A percentile compares a stretch with the other conserved stretches of the same genome.
Conservation (phyloP, 2,113 vertebrate genomes). For the Passer montanus region DNA sequence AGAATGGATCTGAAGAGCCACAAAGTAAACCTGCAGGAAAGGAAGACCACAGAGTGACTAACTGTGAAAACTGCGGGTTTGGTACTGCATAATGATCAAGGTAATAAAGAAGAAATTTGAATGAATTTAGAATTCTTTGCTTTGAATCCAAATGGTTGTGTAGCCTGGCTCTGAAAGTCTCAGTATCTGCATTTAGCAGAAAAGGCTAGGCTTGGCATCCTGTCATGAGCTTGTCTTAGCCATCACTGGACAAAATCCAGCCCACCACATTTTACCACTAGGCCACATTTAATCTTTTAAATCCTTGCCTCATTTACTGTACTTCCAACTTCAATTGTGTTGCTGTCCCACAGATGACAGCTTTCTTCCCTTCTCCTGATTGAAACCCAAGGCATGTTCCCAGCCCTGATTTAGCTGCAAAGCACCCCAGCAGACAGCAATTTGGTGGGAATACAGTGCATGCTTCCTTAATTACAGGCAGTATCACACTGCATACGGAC, state of each 20-base stretch:
- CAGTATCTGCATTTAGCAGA: background rate
- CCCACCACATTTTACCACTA: background rate
- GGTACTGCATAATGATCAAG: background rate
- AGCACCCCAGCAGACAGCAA: background rate
- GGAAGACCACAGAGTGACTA: background rate
- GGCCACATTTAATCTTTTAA: background rate
- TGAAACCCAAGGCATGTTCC: constrained; percentile 1
- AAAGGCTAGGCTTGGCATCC: background rate
- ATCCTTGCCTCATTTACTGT: background rate
- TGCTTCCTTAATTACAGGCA: constrained; percentile 16
- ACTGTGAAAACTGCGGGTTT: background rate
- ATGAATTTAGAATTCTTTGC: background rate
- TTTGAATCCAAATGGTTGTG: background rate
- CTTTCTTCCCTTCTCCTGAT: background rate
- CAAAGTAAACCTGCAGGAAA: background rate
- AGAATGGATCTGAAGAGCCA: background rate
- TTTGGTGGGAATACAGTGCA: background rate
- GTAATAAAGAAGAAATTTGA: background rate
- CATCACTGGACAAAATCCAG: background rate
- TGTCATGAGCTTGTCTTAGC: background rate
- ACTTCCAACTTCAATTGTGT: background rate
- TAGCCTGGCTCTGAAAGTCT: background rate
- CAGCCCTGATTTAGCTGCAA: background rate
- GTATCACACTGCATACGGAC: background rate
- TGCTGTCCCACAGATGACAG: background rate